phyloP scores from a whole-genome alignment of 2,113 vertebrate species.

The Maylandia zebra region DNA sequence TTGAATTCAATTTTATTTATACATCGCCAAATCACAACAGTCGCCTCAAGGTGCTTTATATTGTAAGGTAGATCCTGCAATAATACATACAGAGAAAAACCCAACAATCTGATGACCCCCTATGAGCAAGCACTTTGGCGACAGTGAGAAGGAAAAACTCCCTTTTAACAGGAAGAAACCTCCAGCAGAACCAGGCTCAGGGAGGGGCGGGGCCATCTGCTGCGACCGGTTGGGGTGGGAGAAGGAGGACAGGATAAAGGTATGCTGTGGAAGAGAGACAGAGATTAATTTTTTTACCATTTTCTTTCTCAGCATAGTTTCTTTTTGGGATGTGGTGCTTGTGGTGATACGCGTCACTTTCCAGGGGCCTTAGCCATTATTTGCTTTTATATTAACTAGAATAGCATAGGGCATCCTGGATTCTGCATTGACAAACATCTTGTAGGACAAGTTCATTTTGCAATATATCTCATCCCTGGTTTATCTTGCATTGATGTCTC shows the following conservation, averaged over 20 bases:
- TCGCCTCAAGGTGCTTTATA: background rate
- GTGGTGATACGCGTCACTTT: background rate
- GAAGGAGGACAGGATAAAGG: background rate
- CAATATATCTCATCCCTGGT: background rate
- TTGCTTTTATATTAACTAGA: background rate
- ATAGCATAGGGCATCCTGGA: background rate
- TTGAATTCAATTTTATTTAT: background rate
- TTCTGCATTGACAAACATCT: background rate
- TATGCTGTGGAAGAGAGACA: background rate
- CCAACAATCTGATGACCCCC: accelerated
- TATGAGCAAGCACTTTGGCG: background rate
- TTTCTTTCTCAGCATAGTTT: background rate
- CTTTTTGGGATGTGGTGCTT: background rate
- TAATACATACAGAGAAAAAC: background rate
- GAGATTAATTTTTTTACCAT: background rate
- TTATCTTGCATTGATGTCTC: background rate
- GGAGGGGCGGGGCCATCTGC: background rate
- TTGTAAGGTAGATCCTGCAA: background rate
- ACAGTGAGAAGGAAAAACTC: background rate
- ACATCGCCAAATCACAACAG: background rate
- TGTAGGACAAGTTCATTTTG: background rate
- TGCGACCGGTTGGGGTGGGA: background rate
- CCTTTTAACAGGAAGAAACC: accelerated
- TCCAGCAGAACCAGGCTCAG: background rate
- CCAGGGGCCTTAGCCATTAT: background rate